Evolutionary conservation across 2,888 invertebrate genomes (phyloP), one percentile per base, ranked within the genome.

Genomic region (Amphipyra berbera): DNA sequence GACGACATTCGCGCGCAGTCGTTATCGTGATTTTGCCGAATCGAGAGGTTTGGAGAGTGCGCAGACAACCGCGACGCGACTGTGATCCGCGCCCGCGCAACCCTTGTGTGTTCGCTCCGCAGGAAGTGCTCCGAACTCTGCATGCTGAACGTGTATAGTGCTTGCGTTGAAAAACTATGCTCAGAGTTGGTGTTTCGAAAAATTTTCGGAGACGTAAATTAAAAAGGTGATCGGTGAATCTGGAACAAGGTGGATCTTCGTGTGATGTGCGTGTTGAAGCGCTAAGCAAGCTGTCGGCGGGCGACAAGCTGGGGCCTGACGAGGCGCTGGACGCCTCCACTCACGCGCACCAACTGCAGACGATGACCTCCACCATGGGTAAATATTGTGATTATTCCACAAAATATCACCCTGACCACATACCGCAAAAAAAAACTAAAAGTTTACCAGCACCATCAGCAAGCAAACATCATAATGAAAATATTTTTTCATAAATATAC

Each of bases 21-120:
- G 93, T 95, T 95, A 95, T 95, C 94, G 95, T 93, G 94, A 93
- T 93, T 95, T 92, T 93, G 95, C 94, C 94, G 95, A 95, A 95
- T 90, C 93, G 87, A 93, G 94, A 93, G 93, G 95, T 92, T 93
- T 88, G 86, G 83, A 82, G 84, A 85, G 88, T 88, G 90, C 91
- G 88, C 87, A 83, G 81, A 80, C 84, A 73, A 73, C 82, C 79
- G 84, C 86, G 79, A 83, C 79, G 79, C 63, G 64, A 69, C 67
- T 69, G 72, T 56, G 72, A 73, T 56, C 61, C 66, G 72, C 86
- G 85, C 84, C 82, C 84, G 86, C 85, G 84, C 87, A 81, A 82
- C 81, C 85, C 80, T 79, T 78, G 78, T 83, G 84, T 82, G 82
- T 79, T 86, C 82, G 76, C 83, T 86, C 84, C 87, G 84, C 92